phyloP scores from a whole-genome alignment of 2,888 invertebrate genomes.

The Sinohyriopsis cumingii region DNA sequence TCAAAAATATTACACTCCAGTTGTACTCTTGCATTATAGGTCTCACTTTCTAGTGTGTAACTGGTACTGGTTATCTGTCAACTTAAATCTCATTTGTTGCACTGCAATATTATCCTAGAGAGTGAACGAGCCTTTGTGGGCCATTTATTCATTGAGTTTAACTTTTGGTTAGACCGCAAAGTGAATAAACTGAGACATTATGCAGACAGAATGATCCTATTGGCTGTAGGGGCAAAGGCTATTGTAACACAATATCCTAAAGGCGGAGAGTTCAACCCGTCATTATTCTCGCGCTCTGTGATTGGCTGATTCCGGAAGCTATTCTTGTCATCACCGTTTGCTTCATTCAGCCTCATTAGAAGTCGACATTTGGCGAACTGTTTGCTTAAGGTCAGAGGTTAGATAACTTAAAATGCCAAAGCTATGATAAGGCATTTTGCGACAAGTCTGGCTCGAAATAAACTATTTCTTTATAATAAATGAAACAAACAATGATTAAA shows the following conservation, averaged over 20 bases:
- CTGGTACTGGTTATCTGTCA: no score
- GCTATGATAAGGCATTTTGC: conserved; percentile 9
- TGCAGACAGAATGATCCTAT: background rate
- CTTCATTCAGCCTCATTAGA: conserved; percentile 17
- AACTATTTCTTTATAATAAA: conserved; percentile 14
- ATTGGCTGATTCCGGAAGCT: conserved; percentile 8
- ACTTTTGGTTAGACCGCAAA: no score
- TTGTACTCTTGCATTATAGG: no score
- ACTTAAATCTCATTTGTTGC: no score
- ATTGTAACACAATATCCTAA: conserved; percentile 3
- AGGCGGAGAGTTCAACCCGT: conserved; percentile 18
- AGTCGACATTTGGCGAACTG: conserved; percentile 11
- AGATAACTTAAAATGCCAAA: conserved; percentile 27
- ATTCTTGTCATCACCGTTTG: background rate
- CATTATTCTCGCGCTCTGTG: conserved; percentile 26
- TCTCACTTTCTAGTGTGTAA: no score
- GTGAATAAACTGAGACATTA: no score
- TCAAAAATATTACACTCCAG: no score
- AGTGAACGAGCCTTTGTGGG: no score
- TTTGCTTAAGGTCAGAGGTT: conserved; percentile 18
- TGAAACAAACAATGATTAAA: conserved; percentile 5
- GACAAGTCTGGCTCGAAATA: conserved; percentile 8
- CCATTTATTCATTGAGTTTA: no score
- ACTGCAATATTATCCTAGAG: no score
- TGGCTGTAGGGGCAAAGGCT: conserved; percentile 18